Evolutionary conservation across 1,140 invertebrate genomes (phyloP), one percentile per base, ranked within the genome.

Genomic region (Zaprionus africanus): DNA sequence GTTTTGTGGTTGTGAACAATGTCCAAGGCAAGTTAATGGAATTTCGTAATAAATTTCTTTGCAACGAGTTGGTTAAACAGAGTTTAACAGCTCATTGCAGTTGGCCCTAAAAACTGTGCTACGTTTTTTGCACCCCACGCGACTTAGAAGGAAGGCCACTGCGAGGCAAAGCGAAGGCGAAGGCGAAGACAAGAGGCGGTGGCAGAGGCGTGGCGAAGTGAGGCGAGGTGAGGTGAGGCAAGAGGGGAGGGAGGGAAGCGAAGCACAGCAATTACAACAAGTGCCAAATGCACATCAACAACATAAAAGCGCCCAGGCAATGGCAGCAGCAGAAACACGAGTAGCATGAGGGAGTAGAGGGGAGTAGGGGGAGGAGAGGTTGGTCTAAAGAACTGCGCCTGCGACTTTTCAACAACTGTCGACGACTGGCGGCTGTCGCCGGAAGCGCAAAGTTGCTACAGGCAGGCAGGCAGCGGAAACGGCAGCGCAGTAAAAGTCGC

Each of bases 271-370:
- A 88, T 88, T 88, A 88, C 85, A 88, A 81, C 84, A 88, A 88
- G 84, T 88, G 85, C 84, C 84, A 88, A 88, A 90, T 88, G 84
- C 85, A 90, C 84, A 88, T 90, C 85, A 88, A 81, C 84, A 88
- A 81, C 78, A 88, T 36, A 43, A 72, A 71, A 70, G 60, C 46
- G 56, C 34, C 36, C 58, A 57, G 51, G 51, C 43, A 65, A 68
- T 34, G 67, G 53, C 53, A 22, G 43, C 7, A 46, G 41, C 15
- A 43, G 46, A 4, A 56, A 41, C 13, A 49, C n/a, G 6, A 28
- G 41, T 5, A 19, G 28, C 24, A 31, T 15, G 0, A 17, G 28
- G 4, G 26, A 11, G 31, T 4, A 31, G 31, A 5, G 58, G n/a
- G 12, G 0, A 24, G 4, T 0, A n/a, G 28, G 46, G 41, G 2